Conservation (phyloP, 1,140 invertebrate genomes). For the Procambarus virginalis region DNA sequence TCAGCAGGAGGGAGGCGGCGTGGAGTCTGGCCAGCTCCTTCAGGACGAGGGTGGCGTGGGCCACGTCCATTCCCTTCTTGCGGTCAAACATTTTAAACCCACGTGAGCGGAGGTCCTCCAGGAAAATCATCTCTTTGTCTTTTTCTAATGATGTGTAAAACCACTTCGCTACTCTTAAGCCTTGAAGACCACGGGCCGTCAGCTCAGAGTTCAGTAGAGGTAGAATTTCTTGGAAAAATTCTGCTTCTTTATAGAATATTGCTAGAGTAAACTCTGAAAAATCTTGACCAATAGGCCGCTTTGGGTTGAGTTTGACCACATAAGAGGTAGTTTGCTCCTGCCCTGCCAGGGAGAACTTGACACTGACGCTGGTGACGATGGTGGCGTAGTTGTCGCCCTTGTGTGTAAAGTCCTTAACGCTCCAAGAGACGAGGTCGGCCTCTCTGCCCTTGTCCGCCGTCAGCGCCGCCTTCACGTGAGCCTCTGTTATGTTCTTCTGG, state of each 20-base stretch:
- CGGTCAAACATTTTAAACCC: no score
- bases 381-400: background rate
- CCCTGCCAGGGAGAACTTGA: conserved; percentile 5
- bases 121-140: background rate
- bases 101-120: no score
- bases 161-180: no score
- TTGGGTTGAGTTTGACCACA: conserved; percentile 10
- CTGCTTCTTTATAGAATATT: background rate
- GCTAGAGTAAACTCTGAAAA: background rate
- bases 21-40: no score
- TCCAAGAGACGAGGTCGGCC: background rate
- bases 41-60: no score
- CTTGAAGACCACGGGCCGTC: no score
- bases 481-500: background rate
- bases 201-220: no score
- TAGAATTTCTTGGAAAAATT: background rate
- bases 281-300: background rate
- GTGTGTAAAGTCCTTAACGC: conserved; percentile 44
- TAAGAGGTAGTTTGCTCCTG: background rate
- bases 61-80: no score
- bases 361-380: background rate
- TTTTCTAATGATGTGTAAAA: no score
- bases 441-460: no score
- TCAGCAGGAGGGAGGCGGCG: no score
- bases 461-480: background rate